Conservation (phyloP, 2,888 invertebrate genomes). For the Choreutis nemorana region DNA sequence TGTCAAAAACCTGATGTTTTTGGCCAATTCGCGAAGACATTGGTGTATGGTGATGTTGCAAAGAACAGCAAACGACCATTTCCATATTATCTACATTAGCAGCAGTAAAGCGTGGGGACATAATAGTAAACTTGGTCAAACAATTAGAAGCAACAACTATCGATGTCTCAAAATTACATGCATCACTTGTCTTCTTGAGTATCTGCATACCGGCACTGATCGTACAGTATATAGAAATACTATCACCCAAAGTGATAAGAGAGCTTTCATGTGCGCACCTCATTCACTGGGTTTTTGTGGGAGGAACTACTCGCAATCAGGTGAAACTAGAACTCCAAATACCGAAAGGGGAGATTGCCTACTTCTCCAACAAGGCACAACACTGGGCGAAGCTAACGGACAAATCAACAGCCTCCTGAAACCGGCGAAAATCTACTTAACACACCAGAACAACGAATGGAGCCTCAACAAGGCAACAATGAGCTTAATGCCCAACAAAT, state of each 20-base stretch:
- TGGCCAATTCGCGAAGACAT: neutral
- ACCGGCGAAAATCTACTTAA: constrained; percentile 4
- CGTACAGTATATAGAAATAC: constrained; percentile 1
- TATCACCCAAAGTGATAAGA: constrained; percentile 2
- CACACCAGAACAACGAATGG: too few relatives aligned
- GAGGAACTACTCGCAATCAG: too few relatives aligned
- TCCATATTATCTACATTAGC: constrained; percentile 8
- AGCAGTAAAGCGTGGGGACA: constrained; percentile 9
- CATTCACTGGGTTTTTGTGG: neutral
- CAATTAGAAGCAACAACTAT: constrained; percentile 8
- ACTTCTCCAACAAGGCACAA: constrained; percentile 1
- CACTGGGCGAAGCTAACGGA: neutral
- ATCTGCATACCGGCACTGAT: neutral
- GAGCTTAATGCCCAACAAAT: too few relatives aligned
- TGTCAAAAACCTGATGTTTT: neutral
- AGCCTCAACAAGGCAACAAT: too few relatives aligned
- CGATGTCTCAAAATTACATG: constrained; percentile 9
- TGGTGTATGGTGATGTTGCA: neutral
- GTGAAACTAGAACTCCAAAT: neutral
- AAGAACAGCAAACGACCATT: too few relatives aligned
- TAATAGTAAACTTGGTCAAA: constrained; percentile 9
- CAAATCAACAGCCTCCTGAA: neutral
- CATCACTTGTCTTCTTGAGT: neutral
- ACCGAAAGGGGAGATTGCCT: constrained; percentile 3
- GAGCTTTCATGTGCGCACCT: neutral